Evolutionary conservation across 2,113 vertebrate species (phyloP).

Genomic region (Limnothrissa miodon): DNA sequence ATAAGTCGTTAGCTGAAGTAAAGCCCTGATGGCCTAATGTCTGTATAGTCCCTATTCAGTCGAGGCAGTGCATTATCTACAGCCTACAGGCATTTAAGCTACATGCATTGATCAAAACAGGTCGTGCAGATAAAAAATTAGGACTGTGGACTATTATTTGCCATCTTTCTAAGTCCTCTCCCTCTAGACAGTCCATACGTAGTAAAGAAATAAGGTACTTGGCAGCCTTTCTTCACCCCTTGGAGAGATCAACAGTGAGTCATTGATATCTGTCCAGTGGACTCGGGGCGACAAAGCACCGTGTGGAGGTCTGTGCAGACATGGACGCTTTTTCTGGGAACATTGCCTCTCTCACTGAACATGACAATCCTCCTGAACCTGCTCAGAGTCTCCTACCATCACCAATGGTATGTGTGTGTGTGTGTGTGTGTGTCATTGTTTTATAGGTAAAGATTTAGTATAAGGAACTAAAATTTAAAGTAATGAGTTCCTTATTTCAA

Average conservation of each 20-base stretch:
- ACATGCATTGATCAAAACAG: constrained; percentile 10
- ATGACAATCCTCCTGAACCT: neutral
- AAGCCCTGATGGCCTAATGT: constrained; percentile 13
- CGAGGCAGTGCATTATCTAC: neutral
- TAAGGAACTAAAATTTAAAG: neutral
- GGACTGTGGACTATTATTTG: constrained; percentile 26
- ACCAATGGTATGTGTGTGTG: neutral
- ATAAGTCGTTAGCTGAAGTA: neutral
- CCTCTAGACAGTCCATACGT: neutral
- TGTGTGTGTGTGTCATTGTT: neutral
- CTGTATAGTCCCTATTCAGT: constrained; percentile 5
- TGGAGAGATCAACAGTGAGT: constrained; percentile 24
- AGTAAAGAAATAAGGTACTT: neutral
- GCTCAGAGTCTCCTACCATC: rapidly evolving
- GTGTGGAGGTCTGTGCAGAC: rapidly evolving
- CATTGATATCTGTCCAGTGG: rapidly evolving
- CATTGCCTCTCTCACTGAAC: constrained; percentile 11
- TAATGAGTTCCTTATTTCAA: too few relatives aligned
- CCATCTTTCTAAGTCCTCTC: neutral
- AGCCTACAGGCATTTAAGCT: constrained; percentile 25
- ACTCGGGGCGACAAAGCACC: neutral
- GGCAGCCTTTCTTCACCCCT: neutral
- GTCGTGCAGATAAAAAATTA: constrained; percentile 35
- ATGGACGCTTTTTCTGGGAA: rapidly evolving
- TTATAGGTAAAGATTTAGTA: neutral